Base-by-base conservation (phyloP, 1,140 invertebrate genomes). In the Leptoteleia sp. region DNA sequence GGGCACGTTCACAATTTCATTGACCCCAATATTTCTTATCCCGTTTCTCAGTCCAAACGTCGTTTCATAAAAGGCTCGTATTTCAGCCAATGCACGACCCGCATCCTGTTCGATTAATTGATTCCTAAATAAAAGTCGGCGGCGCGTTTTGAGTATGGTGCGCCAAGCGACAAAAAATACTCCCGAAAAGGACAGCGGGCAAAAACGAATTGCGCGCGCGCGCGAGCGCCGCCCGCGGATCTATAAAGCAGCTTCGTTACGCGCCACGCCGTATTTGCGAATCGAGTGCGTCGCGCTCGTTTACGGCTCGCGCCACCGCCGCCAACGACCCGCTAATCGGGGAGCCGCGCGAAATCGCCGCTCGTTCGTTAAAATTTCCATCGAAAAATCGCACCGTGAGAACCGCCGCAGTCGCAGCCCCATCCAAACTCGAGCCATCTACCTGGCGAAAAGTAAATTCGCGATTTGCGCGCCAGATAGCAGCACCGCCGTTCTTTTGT, bases 21-120 rank as follows among this genome's bases (percentile, higher is more conserved):
- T n/a, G n/a, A n/a, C n/a, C n/a, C n/a, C n/a, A n/a, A n/a, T n/a
- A n/a, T n/a, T n/a, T n/a, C n/a, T n/a, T n/a, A n/a, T n/a, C n/a
- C n/a, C n/a, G n/a, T n/a, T n/a, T n/a, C n/a, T n/a, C n/a, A n/a
- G n/a, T n/a, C n/a, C n/a, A n/a, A n/a, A n/a, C n/a, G n/a, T n/a
- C n/a, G n/a, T n/a, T n/a, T n/a, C n/a, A n/a, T n/a, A n/a, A n/a
- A n/a, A n/a, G n/a, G n/a, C n/a, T n/a, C n/a, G n/a, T n/a, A n/a
- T n/a, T n/a, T n/a, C n/a, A n/a, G n/a, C n/a, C n/a, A n/a, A n/a
- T n/a, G n/a, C n/a, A n/a, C n/a, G n/a, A n/a, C n/a, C n/a, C n/a
- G n/a, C n/a, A n/a, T n/a, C n/a, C n/a, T n/a, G 67, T 61, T 71
- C 55, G 42, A 71, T 71, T 71, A 71, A 71, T 71, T 71, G 67